Percentiles rank a stretch among this genome's conserved stretches.
phyloP scores from a whole-genome alignment of 2,888 invertebrate genomes.

The Aspidiotus destructor region DNA sequence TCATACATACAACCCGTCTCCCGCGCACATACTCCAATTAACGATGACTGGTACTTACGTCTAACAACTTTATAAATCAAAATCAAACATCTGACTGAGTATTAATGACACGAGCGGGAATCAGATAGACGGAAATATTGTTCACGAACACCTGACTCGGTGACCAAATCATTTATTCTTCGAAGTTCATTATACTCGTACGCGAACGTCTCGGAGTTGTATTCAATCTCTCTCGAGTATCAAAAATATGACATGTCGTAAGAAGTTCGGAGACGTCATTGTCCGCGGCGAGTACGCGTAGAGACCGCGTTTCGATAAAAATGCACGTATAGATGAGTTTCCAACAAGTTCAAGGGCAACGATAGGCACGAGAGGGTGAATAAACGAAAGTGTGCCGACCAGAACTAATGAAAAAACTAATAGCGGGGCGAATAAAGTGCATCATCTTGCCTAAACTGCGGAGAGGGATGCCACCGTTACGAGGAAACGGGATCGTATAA shows the following conservation, averaged over 20 bases:
- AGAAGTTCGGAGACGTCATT: too few species aligned
- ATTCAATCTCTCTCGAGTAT: too few species aligned
- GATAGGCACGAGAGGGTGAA: neutral
- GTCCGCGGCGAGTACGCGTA: too few species aligned
- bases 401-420: slow-evolving; percentile 1
- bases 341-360: too few species aligned
- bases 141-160: neutral
- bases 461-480: too few species aligned
- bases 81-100: neutral
- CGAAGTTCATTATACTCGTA: neutral
- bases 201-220: too few species aligned
- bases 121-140: neutral
- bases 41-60: neutral
- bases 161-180: neutral
- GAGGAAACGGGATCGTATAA: too few species aligned
- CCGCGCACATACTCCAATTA: neutral
- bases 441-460: neutral
- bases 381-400: slow-evolving; percentile 2
- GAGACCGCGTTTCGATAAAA: too few species aligned
- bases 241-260: too few species aligned
- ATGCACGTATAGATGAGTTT: too few species aligned
- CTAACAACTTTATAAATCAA: slow-evolving; percentile 2
- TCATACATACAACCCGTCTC: too few species aligned
- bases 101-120: neutral
- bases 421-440: neutral